Base-by-base conservation (phyloP, 2,888 invertebrate species). In the Athetis lepigone region DNA sequence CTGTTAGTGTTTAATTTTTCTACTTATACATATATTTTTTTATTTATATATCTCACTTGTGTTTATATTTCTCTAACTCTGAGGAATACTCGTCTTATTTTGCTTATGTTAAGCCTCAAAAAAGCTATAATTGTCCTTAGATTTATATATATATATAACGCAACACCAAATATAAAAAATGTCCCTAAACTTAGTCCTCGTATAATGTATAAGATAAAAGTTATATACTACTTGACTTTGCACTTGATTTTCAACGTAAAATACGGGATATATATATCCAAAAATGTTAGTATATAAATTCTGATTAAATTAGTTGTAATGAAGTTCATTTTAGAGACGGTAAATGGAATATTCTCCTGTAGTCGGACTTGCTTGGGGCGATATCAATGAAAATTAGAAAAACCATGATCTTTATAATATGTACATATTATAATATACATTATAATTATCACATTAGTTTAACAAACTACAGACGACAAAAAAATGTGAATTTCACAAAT, bases 111-210 rank as follows among this genome's bases (percentile, higher is more conserved):
- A 40, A 9, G 25, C 42, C 42, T 57, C 23, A 2, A 8, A 23
- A 36, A 50, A 50, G 40, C 37, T 46, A 19, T 19, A 43, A 61
- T 37, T 63, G 47, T 64, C 72, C 72, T 64, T 55, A 63, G 7
- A 33, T 61, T 50, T 50, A 75, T 16, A 71, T n/a, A n/a, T 40
- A 65, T 70, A 16, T 69, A 43, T 62, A 70, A 71, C 29, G 37
- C 45, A 72, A 72, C 71, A 72, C 71, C 71, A 72, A 72, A 62
- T 54, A 63, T 64, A 58, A 74, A n/a, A 72, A 58, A 55, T 45
- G 57, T 74, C 77, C 69, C 69, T 40, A 58, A 67, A 36, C 8
- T 77, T 50, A 57, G 68, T 42, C 29, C 42, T 55, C 45, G 4
- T 42, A 33, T 55, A 51, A 36, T 43, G 7, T 36, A 39, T 75